Conservation (phyloP, 2,888 invertebrate species). For the Napeogenes inachia region DNA sequence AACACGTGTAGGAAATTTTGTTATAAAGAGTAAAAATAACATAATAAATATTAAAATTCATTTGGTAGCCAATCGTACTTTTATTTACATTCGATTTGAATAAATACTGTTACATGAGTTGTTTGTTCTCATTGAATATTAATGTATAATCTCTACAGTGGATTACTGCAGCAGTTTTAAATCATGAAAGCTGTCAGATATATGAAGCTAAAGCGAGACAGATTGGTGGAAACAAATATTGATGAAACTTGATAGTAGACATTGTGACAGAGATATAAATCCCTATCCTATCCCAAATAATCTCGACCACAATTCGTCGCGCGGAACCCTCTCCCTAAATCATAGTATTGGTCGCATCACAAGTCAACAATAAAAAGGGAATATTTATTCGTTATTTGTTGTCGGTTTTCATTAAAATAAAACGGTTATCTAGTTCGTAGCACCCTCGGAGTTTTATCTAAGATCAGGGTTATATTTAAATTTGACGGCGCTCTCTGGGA, state of each 20-base stretch:
- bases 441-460: constrained; percentile 69
- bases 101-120: constrained; percentile 24
- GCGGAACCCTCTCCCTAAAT: constrained; percentile 67
- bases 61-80: constrained; percentile 4
- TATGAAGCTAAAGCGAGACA: background rate
- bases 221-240: constrained; percentile 50
- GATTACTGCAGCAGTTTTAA: no score
- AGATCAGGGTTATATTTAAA: constrained; percentile 72
- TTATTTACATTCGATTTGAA: constrained; percentile 23
- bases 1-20: constrained; percentile 54
- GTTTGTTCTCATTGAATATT: constrained; percentile 27
- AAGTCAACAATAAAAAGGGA: constrained; percentile 68
- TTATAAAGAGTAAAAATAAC: constrained; percentile 16
- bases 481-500: constrained; percentile 56
- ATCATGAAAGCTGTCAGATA: background rate
- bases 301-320: constrained; percentile 69
- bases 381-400: constrained; percentile 76
- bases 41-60: constrained; percentile 8
- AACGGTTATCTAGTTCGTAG: constrained; percentile 68
- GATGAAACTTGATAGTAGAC: constrained; percentile 61
- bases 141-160: constrained; percentile 28
- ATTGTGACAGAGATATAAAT: constrained; percentile 64
- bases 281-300: constrained; percentile 59
- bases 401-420: constrained; percentile 76
- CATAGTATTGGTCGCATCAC: constrained; percentile 66